Evolutionary conservation across 2,888 invertebrate genomes (phyloP).

Genomic region (Trachelus stipa): DNA sequence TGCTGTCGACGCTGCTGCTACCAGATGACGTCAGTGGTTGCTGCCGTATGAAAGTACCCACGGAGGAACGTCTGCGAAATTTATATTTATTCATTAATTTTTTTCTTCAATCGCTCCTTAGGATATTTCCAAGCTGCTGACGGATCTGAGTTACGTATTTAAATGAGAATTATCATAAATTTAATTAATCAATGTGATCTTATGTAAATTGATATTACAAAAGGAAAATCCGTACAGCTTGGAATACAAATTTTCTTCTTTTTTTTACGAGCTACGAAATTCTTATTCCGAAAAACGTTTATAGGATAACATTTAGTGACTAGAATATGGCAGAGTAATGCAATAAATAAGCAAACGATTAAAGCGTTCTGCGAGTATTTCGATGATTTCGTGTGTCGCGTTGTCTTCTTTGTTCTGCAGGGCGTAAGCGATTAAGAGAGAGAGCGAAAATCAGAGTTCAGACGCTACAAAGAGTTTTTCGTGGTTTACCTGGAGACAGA

Average conservation of each 20-base stretch:
- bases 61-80: conserved; percentile 80
- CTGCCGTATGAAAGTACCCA: conserved; percentile 86
- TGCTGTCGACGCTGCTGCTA: conserved; percentile 72
- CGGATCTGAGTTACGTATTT: neutral
- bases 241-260: neutral
- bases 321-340: neutral
- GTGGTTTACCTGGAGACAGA: neutral
- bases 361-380: neutral
- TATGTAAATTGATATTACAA: neutral
- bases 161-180: neutral
- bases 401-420: neutral
- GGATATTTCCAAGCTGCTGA: conserved; percentile 29
- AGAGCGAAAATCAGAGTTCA: neutral
- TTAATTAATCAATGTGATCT: neutral
- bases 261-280: neutral
- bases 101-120: conserved; percentile 20
- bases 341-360: neutral
- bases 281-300: neutral
- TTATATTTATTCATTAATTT: conserved; percentile 20
- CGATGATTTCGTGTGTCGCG: neutral
- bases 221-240: neutral
- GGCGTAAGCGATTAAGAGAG: neutral
- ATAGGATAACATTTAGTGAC: neutral
- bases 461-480: neutral
- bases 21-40: conserved; percentile 68